Percentiles rank a stretch among this genome's conserved stretches.
Evolutionary conservation across 2,797 vertebrate genomes (phyloP).

Genomic region (Acanthis flammea): DNA sequence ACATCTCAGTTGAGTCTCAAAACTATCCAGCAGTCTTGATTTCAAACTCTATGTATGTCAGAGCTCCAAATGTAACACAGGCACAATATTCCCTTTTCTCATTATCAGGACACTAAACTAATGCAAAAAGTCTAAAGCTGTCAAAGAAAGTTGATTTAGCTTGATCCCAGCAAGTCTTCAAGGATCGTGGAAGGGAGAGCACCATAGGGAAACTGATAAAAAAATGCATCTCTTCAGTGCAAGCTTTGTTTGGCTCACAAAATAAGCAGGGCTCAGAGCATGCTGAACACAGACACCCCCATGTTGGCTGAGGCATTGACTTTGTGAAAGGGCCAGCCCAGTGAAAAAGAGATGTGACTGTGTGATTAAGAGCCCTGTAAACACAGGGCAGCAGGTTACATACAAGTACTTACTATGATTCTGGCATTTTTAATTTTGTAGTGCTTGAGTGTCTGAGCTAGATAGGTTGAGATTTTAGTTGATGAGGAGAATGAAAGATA

Average conservation of each 20-base stretch:
- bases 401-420: rapidly evolving
- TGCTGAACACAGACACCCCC: neutral
- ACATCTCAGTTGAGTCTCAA: neutral
- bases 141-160: neutral
- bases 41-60: neutral
- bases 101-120: neutral
- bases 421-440: neutral
- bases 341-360: neutral
- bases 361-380: neutral
- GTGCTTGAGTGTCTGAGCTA: neutral
- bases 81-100: neutral
- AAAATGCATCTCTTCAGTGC: neutral
- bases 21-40: neutral
- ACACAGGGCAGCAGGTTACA: neutral
- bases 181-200: neutral
- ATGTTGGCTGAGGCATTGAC: neutral
- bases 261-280: neutral
- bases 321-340: neutral
- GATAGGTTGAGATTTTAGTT: neutral
- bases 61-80: neutral
- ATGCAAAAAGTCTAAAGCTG: neutral
- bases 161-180: neutral
- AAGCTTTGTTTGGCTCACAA: neutral
- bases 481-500: neutral
- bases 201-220: neutral